Conservation (phyloP, 2,797 vertebrate species). For the Myotis findleyi region DNA sequence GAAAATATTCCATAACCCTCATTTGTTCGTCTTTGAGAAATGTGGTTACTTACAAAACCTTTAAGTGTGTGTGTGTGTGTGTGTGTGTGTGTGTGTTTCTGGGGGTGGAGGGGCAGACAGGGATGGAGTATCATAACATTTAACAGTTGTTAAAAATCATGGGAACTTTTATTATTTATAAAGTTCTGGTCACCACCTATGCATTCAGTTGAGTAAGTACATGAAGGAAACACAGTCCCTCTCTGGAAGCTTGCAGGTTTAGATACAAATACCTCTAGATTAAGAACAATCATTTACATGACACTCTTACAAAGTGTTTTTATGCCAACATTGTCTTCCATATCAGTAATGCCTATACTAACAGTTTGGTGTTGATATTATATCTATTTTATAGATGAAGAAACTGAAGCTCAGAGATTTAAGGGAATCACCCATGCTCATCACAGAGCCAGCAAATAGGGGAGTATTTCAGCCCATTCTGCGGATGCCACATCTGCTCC, state of each 20-base stretch:
- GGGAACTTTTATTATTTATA: neutral
- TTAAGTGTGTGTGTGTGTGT: neutral
- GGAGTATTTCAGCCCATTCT: neutral
- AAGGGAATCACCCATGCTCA: neutral
- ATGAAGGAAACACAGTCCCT: neutral
- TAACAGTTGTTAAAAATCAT: conserved; percentile 20
- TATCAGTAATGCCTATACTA: neutral
- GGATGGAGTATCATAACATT: neutral
- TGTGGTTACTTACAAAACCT: neutral
- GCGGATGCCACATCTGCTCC: neutral
- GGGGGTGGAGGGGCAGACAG: too few relatives aligned
- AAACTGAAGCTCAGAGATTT: neutral
- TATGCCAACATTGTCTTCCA: neutral
- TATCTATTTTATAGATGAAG: neutral
- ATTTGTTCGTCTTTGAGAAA: conserved; percentile 40
- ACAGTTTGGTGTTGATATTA: neutral
- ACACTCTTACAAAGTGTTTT: neutral
- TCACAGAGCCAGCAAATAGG: neutral
- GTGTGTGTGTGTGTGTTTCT: too few relatives aligned
- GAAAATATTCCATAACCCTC: neutral
- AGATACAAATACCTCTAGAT: neutral
- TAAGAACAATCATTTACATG: neutral
- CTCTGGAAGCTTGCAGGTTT: neutral
- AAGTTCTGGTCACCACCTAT: neutral
- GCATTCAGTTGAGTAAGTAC: neutral